Evolutionary conservation across 2,797 vertebrate genomes (phyloP), one percentile per base, ranked within the genome.

Genomic region (Acridotheres tristis): DNA sequence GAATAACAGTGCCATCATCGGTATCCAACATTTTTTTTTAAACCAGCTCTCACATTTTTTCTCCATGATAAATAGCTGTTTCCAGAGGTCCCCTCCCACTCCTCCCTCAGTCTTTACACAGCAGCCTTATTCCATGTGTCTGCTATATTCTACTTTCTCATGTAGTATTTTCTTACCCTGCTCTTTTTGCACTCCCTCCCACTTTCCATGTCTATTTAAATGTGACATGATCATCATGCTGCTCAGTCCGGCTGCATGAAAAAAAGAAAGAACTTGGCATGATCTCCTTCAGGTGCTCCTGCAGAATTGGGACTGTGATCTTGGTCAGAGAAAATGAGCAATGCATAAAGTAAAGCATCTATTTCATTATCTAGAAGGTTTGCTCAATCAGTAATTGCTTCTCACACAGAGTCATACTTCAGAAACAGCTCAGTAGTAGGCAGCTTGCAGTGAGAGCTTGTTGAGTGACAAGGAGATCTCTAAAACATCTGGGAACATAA

Each of bases 301-400:
- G 38, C 30, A 71, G 42, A 84, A 83, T 3, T 22, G 9, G 53
- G 38, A 38, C 48, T 42, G 55, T 32, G 26, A 43, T 67, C 59
- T 73, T 47, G 32, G 42, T 71, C 57, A 47, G 63, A 76, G 26
- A 76, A 23, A 91, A 89, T 4, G n/a, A 57, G 42, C 65, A 88
- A 50, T 1, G 1, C 23, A 47, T 72, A 80, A 74, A 85, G 65
- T 53, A 80, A 50, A 87, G 51, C 65, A 74, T 16, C 57, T 50
- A 62, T 51, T 90, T 67, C 32, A 50, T 30, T 66, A 89, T 75
- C 47, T 81, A 59, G 92, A 78, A 77, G 5, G 40, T 86, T 95
- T 96, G 75, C 79, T 71, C 72, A 83, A 55, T 65, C 86, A n/a
- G 47, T 75, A 88, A 89, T 68, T 92, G 61, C 74, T 95, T 90